A percentile compares a stretch with the other conserved stretches of the same genome.
Conservation (phyloP, 2,888 invertebrate species). For the Tipula confusa region DNA sequence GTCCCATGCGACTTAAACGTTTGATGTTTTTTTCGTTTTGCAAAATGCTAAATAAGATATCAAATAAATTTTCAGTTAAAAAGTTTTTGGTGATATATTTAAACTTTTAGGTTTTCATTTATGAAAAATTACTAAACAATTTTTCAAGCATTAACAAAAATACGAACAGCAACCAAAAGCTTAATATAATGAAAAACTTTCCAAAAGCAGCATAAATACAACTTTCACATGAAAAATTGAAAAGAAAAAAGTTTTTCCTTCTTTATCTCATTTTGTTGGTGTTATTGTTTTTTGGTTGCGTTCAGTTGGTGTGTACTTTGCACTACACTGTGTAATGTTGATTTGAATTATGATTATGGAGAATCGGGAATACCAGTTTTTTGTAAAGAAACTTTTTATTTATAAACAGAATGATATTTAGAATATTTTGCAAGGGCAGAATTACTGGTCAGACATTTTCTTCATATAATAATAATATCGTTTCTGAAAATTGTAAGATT, state of each 20-base stretch:
- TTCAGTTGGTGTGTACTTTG: neutral
- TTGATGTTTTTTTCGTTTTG: neutral
- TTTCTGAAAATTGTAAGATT: no score
- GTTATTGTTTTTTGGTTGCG: no score
- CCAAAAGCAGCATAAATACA: neutral
- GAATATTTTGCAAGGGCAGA: no score
- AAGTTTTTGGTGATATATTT: neutral
- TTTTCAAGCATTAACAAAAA: neutral
- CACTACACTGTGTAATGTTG: neutral
- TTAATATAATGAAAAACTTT: neutral
- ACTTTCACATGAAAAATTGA: neutral
- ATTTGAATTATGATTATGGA: constrained; percentile 1
- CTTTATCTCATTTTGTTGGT: neutral
- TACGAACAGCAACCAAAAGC: neutral
- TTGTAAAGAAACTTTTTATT: neutral
- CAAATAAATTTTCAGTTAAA: neutral
- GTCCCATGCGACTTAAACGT: neutral
- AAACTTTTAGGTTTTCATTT: neutral
- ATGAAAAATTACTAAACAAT: neutral
- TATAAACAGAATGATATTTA: no score
- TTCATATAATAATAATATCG: no score
- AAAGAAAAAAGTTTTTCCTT: neutral
- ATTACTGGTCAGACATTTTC: no score
- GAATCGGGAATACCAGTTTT: neutral
- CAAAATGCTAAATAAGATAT: neutral